Evolutionary conservation across 30 jellyfish, hydroid and myxozoan species (phyloP).

Genomic region (Turritopsis rubra): DNA sequence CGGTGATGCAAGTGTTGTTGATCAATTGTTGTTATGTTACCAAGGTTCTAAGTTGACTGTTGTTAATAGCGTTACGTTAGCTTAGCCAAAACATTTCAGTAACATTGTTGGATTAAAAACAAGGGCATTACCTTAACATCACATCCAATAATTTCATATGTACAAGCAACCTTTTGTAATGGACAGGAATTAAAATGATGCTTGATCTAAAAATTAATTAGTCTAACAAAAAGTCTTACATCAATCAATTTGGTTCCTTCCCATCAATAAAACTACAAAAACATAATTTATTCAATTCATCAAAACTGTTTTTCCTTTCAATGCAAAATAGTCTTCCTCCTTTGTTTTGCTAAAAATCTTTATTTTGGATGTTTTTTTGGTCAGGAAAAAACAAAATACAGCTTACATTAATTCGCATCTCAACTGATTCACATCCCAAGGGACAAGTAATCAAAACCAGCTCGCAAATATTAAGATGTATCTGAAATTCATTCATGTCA

Average conservation of each 20-base stretch:
- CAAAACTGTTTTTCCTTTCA: not conserved
- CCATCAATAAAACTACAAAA: too few relatives aligned
- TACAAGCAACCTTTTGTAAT: not conserved
- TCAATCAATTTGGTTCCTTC: too few relatives aligned
- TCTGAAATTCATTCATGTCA: not conserved
- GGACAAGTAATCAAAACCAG: not conserved
- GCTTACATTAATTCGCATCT: not conserved
- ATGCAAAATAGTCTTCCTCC: not conserved
- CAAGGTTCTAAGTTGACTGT: too few relatives aligned
- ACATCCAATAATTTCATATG: not conserved
- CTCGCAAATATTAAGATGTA: not conserved
- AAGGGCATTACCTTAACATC: not conserved
- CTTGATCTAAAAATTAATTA: not conserved
- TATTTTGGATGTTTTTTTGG: not conserved
- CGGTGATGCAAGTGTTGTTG: too few relatives aligned
- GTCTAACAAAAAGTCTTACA: too few relatives aligned
- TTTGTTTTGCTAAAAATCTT: too few relatives aligned
- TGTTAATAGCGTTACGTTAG: too few relatives aligned
- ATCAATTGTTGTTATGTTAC: too few relatives aligned
- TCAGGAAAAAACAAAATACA: not conserved
- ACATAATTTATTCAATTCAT: too few relatives aligned
- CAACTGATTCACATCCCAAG: not conserved
- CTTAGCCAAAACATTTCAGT: too few relatives aligned
- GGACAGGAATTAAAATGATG: not conserved
- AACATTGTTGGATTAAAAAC: too few relatives aligned